Base-by-base conservation (phyloP, 2,113 vertebrate genomes). In the Leptodactylus fuscus region DNA sequence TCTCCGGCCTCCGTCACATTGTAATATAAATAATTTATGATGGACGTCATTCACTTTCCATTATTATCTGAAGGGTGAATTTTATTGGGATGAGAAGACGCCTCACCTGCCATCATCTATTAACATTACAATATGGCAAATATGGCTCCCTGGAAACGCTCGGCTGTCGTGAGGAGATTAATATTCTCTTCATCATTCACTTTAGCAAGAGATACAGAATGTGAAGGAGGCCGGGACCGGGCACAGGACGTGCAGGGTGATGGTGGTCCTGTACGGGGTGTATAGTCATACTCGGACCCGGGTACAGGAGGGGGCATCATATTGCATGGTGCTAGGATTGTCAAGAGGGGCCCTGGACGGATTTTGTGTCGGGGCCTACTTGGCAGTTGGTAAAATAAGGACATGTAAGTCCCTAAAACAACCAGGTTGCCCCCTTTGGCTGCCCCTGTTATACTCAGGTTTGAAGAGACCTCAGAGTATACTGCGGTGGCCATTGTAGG, bases 41-140 rank as follows among this genome's bases (percentile, higher is more conserved):
- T 10, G 34, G 65, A 69, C 29, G 65, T 69, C 65, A 69, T 38
- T 69, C 29, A 69, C 20, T 69, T 36, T 22, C 65, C 65, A 69
- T 69, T 69, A 69, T 69, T 11, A 69, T 24, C 18, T 20, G 32
- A 27, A 38, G 65, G 2, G 62, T 67, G 62, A 34, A 34, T 67
- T 67, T 67, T 34, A 67, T 34, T 67, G 62, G 65, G 22, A 69
- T 69, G 65, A 69, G 38, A 38, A 7, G 36, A 22, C 65, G 34
- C 32, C 65, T 69, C 65, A 36, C 65, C 65, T 69, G 65, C 32
- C 65, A 38, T 36, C 65, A 36, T 38, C 65, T 69, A 69, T 69
- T 36, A 69, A 69, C 34, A 22, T 36, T 38, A 69, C 32, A 36
- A 69, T 18, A 32, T 69, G 65, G 62, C 1, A 34, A 34, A 67